These are phyloP conservation scores for Phocoena phocoena DNA, from an alignment of 2,113 vertebrate species.

Conservation along the genomic window DNA sequence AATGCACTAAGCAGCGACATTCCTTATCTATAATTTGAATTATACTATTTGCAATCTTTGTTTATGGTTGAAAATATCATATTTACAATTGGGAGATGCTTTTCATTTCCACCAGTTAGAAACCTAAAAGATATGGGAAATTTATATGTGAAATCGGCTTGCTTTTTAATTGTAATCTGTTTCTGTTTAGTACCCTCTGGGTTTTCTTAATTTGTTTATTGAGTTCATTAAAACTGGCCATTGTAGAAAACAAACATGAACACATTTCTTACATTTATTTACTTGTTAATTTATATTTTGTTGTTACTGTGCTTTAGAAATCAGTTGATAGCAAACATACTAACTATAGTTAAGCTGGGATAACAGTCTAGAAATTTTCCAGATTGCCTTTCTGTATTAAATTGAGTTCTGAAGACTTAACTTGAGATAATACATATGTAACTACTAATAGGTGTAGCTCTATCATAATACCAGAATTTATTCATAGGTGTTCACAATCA, in stretches of 20 bases:
- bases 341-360: background rate
- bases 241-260: background rate
- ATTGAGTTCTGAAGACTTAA: background rate
- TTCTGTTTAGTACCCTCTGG: background rate
- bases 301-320: background rate
- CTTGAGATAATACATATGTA: background rate
- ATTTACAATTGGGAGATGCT: background rate
- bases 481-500: background rate
- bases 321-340: background rate
- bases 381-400: background rate
- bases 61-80: background rate
- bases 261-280: background rate
- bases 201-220: background rate
- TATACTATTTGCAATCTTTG: background rate
- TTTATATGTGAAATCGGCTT: background rate
- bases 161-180: background rate
- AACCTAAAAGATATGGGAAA: background rate
- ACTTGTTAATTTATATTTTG: background rate
- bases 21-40: background rate
- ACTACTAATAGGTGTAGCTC: background rate
- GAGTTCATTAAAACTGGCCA: background rate
- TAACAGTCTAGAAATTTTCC: background rate
- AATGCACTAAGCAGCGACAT: background rate
- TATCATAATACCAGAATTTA: background rate
- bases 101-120: background rate